Base-by-base conservation (phyloP, 2,888 invertebrate genomes). In the Pomacea canaliculata region DNA sequence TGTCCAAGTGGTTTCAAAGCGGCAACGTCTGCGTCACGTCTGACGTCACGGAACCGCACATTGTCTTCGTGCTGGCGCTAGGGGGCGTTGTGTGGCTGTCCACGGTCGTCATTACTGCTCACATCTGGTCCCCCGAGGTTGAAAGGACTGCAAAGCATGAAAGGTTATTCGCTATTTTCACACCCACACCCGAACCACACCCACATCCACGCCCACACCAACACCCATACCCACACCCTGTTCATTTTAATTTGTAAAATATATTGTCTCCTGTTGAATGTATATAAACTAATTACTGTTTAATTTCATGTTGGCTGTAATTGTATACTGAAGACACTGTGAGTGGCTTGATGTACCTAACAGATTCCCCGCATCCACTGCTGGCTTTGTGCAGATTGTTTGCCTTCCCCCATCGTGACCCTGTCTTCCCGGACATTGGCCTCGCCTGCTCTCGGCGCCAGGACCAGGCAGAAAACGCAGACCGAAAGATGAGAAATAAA, bases 101-200 rank as follows among this genome's bases (percentile, higher is more conserved):
- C 1, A 97, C 98, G 91, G 95, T 97, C 0, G 97, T 98, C 97
- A 95, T 98, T 74, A 97, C 0, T 92, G 9, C 97, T 79, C 98
- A 99, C 87, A 96, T 98, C 80, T 98, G 98, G 98, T 96, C 95
- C 1, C 99, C 99, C 7, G 96, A 97, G 92, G 96, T 96, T 86
- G 98, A 99, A 91, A 94, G 98, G 92, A 93, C 99, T 86, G 98
- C 98, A 0, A 94, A 96, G 48, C 97, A 98, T 0, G 98, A 98
- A 90, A 97, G 97, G 91, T 90, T 79, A 98, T 83, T n/a, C 12
- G 8, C 19, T 63, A 27, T 23, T 63, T 63, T 19, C 19, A 98
- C n/a, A 2, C n/a, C 16, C 23, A 23, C 23, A n/a, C n/a, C n/a
- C n/a, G n/a, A n/a, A n/a, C n/a, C 23, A 23, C 23, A 23, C 0